Evolutionary conservation across 1,140 invertebrate species (phyloP).

Genomic region (Leptestheria dahalacensis): DNA sequence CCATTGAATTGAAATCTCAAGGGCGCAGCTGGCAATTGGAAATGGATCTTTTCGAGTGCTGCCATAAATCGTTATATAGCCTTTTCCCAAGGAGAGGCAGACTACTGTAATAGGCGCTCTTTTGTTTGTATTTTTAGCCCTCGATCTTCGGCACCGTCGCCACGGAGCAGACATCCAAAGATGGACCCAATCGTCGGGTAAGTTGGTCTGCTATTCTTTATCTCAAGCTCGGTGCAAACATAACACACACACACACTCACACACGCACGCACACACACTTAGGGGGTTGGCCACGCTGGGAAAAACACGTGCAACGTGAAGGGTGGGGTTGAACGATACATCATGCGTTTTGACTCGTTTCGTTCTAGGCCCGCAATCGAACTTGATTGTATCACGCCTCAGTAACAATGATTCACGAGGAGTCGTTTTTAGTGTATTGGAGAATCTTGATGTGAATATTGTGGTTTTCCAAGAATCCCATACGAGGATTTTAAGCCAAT

Average conservation of each 20-base stretch:
- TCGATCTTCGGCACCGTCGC: constrained; percentile 46
- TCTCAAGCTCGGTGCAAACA: background rate
- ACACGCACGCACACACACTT: too few relatives aligned
- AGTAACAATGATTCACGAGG: too few relatives aligned
- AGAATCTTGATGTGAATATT: background rate
- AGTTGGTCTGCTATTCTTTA: constrained; percentile 20
- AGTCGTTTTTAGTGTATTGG: background rate
- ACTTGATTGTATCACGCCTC: too few relatives aligned
- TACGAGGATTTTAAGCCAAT: background rate
- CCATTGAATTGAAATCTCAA: too few relatives aligned
- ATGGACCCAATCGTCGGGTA: constrained; percentile 39
- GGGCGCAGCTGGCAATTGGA: background rate
- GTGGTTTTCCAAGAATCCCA: background rate
- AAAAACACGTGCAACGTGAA: too few relatives aligned
- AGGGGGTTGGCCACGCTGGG: too few relatives aligned
- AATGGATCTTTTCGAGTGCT: background rate
- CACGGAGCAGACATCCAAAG: constrained; percentile 39
- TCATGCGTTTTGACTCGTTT: too few relatives aligned
- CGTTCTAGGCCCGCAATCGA: too few relatives aligned
- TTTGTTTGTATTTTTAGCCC: constrained; percentile 35
- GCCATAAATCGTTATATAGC: background rate
- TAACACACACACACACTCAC: background rate
- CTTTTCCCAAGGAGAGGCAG: background rate
- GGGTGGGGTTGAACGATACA: too few relatives aligned
- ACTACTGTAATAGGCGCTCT: constrained; percentile 4